Conservation (phyloP, 2,797 vertebrate genomes). For the Ceyx erithaca region DNA sequence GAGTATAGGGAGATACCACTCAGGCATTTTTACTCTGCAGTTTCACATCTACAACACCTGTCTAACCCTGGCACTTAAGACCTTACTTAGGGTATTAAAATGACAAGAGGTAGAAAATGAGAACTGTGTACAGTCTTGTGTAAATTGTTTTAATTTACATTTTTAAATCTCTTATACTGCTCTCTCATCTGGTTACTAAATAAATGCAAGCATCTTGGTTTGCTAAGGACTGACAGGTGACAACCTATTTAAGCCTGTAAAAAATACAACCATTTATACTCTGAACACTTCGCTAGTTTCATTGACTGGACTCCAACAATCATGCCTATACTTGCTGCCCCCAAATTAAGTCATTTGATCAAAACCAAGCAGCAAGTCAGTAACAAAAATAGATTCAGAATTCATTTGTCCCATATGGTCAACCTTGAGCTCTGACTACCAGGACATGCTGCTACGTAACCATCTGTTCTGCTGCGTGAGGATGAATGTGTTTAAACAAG, state of each 20-base stretch:
- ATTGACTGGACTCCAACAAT: background rate
- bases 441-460: background rate
- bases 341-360: background rate
- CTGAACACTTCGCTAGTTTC: background rate
- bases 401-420: background rate
- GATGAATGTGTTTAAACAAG: background rate
- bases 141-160: background rate
- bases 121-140: background rate
- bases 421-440: background rate
- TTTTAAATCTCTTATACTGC: background rate
- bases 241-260: background rate
- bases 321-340: rapidly evolving
- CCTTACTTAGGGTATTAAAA: background rate
- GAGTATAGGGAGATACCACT: background rate
- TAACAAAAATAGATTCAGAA: background rate
- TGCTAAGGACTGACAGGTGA: background rate
- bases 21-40: background rate
- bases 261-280: background rate
- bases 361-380: background rate
- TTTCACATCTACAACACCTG: background rate
- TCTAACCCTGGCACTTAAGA: background rate
- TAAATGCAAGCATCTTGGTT: background rate
- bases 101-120: background rate
- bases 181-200: background rate
- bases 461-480: background rate